A percentile compares a stretch with the other conserved stretches of the same genome.
Evolutionary conservation across 2,888 invertebrate genomes (phyloP).

Genomic region (Caenorhabditis imperialis): DNA sequence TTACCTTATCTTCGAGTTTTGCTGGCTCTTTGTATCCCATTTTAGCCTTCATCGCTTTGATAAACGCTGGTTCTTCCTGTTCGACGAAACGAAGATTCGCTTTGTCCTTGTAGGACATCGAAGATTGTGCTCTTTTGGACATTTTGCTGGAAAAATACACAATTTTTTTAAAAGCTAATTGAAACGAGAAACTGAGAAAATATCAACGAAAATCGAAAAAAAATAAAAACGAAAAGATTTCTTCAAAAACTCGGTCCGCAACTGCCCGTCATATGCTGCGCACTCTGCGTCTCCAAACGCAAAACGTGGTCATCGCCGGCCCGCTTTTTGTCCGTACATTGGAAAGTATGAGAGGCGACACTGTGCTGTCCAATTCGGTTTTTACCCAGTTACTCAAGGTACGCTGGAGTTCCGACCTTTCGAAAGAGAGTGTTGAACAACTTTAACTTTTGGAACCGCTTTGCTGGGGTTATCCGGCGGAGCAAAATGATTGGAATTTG

Average conservation of each 20-base stretch:
- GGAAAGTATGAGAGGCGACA: too few species aligned
- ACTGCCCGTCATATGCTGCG: too few species aligned
- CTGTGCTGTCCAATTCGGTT: too few species aligned
- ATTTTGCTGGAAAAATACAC: constrained; percentile 10
- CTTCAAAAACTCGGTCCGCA: too few species aligned
- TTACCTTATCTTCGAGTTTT: constrained; percentile 74
- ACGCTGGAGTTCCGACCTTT: constrained; percentile 50
- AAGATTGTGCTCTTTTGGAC: constrained; percentile 46
- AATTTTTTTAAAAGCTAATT: neutral
- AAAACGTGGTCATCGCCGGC: too few species aligned
- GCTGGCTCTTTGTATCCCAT: constrained; percentile 73
- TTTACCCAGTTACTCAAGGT: constrained; percentile 51
- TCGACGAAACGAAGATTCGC: constrained; percentile 65
- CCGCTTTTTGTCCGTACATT: too few species aligned
- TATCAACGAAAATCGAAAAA: too few species aligned
- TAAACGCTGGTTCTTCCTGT: constrained; percentile 73
- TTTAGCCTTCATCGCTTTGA: constrained; percentile 71
- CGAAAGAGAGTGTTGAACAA: constrained; percentile 42
- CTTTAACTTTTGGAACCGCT: constrained; percentile 32
- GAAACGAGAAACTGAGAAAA: neutral
- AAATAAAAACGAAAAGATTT: neutral
- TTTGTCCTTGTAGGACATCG: constrained; percentile 53
- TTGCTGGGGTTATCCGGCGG: too few species aligned
- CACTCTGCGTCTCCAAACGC: too few species aligned
- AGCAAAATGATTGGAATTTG: too few species aligned